phyloP scores from a whole-genome alignment of 2,113 vertebrate genomes.

The Pangasianodon hypophthalmus region DNA sequence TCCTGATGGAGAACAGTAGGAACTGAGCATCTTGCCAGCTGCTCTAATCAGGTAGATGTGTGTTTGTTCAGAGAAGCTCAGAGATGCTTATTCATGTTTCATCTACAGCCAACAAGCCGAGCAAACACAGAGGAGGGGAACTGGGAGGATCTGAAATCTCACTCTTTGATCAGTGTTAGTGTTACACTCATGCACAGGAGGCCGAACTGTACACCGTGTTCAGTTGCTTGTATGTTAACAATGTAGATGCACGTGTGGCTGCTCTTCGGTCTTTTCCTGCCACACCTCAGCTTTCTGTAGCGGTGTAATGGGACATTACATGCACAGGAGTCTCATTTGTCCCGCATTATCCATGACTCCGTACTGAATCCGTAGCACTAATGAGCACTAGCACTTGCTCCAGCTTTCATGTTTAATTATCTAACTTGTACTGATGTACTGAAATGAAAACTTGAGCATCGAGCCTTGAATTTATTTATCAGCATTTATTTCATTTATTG shows the following conservation, averaged over 20 bases:
- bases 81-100: neutral
- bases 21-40: neutral
- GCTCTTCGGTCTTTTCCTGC: neutral
- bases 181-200: neutral
- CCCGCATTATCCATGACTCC: neutral
- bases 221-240: neutral
- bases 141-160: neutral
- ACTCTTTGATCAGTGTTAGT: neutral
- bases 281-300: neutral
- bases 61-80: slow-evolving; percentile 7
- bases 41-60: neutral
- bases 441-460: neutral
- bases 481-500: neutral
- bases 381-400: neutral
- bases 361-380: neutral
- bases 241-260: neutral
- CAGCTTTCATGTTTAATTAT: neutral
- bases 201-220: neutral
- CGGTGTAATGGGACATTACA: neutral
- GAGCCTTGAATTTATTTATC: neutral
- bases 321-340: neutral
- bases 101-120: slow-evolving; percentile 1
- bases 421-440: neutral
- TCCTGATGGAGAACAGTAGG: neutral
- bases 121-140: slow-evolving; percentile 1